These are phyloP conservation scores for Phthorimaea operculella DNA, from an alignment of 1,140 invertebrate genomes.

Conservation along the genomic window DNA sequence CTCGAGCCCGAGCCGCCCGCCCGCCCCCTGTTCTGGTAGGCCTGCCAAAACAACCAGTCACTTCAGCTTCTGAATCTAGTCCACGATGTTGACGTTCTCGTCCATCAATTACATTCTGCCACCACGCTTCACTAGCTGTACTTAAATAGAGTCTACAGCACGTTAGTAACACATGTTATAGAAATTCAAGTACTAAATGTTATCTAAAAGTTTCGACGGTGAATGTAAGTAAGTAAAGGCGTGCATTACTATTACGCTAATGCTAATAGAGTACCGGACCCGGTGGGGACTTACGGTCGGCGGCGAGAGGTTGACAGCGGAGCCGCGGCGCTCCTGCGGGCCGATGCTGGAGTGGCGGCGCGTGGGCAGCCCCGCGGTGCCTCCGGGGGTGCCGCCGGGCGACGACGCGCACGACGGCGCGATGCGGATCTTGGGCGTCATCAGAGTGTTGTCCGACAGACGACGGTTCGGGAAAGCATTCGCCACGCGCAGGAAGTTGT, in stretches of 20 bases:
- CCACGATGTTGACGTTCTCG: background rate
- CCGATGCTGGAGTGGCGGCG: slow-evolving; percentile 90
- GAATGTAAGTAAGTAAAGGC: no score
- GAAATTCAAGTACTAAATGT: no score
- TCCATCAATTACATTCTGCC: no score
- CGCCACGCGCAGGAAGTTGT: slow-evolving; percentile 86
- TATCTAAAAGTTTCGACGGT: no score
- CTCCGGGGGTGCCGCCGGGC: slow-evolving; percentile 83
- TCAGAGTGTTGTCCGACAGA: slow-evolving; percentile 90
- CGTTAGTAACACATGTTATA: no score
- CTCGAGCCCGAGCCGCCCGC: slow-evolving; percentile 75
- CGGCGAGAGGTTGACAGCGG: slow-evolving; percentile 86
- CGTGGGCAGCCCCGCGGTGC: slow-evolving; percentile 77
- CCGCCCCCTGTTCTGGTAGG: slow-evolving; percentile 61
- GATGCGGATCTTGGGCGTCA: slow-evolving; percentile 88
- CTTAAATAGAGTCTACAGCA: no score
- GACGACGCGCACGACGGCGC: slow-evolving; percentile 87
- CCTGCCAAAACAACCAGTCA: slow-evolving; percentile 61
- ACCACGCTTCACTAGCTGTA: no score
- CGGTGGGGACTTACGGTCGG: slow-evolving; percentile 76
- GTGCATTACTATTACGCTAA: no score
- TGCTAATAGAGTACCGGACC: no score
- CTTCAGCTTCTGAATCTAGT: slow-evolving; percentile 13
- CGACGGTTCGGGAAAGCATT: slow-evolving; percentile 85
- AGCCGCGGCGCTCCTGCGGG: slow-evolving; percentile 85